Conservation (phyloP, 1,140 invertebrate species). For the Ectropis grisescens region DNA sequence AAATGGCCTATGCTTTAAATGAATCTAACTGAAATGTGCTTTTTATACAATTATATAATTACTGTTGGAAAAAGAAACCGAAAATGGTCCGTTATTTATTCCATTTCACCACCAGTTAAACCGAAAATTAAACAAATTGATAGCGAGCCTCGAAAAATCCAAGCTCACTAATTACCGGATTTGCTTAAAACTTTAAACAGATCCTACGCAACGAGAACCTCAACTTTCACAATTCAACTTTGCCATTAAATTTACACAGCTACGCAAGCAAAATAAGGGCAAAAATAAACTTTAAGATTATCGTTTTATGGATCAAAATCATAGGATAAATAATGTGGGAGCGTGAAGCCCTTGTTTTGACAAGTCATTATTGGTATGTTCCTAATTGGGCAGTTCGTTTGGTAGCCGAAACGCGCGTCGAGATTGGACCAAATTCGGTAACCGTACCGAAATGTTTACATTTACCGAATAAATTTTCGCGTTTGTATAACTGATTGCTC, state of each 20-base stretch:
- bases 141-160: too few species aligned
- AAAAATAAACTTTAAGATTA: slow-evolving; percentile 21
- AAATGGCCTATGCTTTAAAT: too few species aligned
- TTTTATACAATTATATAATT: too few species aligned
- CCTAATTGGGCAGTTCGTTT: slow-evolving; percentile 52
- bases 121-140: too few species aligned
- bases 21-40: too few species aligned
- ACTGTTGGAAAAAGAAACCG: too few species aligned
- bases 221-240: slow-evolving; percentile 62
- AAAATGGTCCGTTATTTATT: too few species aligned
- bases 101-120: too few species aligned
- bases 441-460: slow-evolving; percentile 22
- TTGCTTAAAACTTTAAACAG: slow-evolving; percentile 48
- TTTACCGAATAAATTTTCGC: slow-evolving; percentile 47
- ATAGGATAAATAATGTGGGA: too few species aligned
- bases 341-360: slow-evolving; percentile 52
- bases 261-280: slow-evolving; percentile 5
- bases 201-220: slow-evolving; percentile 32
- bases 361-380: slow-evolving; percentile 56
- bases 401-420: slow-evolving; percentile 11
- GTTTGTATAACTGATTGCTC: slow-evolving; percentile 50
- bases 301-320: too few species aligned
- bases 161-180: slow-evolving; percentile 41
- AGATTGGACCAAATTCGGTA: slow-evolving; percentile 24
- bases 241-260: slow-evolving; percentile 37